Evolutionary conservation across 2,888 invertebrate species (phyloP).

Genomic region (Rhamnusium bicolor): DNA sequence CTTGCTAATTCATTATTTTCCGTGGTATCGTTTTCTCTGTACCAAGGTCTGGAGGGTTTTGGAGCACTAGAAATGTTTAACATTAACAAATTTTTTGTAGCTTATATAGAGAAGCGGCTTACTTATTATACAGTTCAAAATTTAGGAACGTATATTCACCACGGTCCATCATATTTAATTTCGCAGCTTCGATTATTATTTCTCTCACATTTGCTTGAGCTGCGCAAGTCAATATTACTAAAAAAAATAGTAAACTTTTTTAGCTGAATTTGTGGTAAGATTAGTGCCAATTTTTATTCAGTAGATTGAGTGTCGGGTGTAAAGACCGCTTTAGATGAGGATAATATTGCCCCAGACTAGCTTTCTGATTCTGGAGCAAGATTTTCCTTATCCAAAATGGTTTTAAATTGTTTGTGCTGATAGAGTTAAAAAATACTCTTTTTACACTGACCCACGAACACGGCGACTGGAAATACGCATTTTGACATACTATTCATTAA

Average conservation of each 20-base stretch:
- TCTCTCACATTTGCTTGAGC: slow-evolving; percentile 90
- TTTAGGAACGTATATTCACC: slow-evolving; percentile 99
- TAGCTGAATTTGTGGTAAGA: no score
- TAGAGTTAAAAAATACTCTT: no score
- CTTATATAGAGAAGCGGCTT: slow-evolving; percentile 67
- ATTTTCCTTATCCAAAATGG: no score
- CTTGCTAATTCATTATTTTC: slow-evolving; percentile 88
- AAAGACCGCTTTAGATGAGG: no score
- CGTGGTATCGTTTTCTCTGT: slow-evolving; percentile 82
- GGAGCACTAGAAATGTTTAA: slow-evolving; percentile 58
- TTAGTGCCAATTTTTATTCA: no score
- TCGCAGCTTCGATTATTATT: slow-evolving; percentile 94
- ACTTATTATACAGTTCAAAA: slow-evolving; percentile 97
- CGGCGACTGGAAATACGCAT: no score
- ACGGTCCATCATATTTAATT: slow-evolving; percentile 94
- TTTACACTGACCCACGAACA: no score
- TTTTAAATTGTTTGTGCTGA: no score
- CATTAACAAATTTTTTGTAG: neutral
- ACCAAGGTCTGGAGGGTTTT: slow-evolving; percentile 86
- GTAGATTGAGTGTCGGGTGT: no score
- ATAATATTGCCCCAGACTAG: no score
- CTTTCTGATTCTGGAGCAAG: no score
- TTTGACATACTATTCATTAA: no score
- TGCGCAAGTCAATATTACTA: slow-evolving; percentile 97
- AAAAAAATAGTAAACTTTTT: slow-evolving; percentile 65